Evolutionary conservation across 2,797 vertebrate species (phyloP), one percentile per base, ranked within the genome.

Genomic region (Mus spretus): DNA sequence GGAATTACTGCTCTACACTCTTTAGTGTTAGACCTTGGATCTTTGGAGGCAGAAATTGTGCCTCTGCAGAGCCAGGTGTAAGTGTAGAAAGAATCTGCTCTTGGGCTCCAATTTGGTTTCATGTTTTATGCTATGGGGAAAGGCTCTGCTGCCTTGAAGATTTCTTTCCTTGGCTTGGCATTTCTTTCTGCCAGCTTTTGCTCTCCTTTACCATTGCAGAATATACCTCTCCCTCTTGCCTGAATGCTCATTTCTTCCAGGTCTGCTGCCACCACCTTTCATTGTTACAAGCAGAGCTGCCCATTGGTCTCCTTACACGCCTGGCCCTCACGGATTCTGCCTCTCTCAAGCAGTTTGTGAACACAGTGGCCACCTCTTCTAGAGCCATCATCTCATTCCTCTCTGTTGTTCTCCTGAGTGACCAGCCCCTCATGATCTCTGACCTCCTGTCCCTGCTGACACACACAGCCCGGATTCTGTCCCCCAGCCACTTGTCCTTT

Each of bases 381-480:
- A 90, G 84, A 7, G 2, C 91, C 2, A 14, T 96, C 20, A 26
- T 97, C 85, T 94, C 96, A 0, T 99, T 98, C 98, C 93, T 99
- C 82, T 98, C 94, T 0, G 91, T 96, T 44, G 93, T 97, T 77
- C 97, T 99, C 65, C 96, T 98, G 74, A 98, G 98, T 59, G 98
- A 97, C 78, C 98, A 97, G 22, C 93, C 99, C 57, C 96, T 98
- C 10, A 98, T 99, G 70, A 98, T 96, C 17, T 97, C 98, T 37
- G 99, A 99, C 97, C 98, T 99, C 86, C 98, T 99, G 1, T 99
- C 98, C 53, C 97, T 99, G 72, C 95, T 99, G 96, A 98, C 99
- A 61, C 98, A 98, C 0, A 96, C 99, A 11, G 98, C 98, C 14
- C 98, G 98, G 47, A 97, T 97, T 65, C 75, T 92, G 22, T 98